Conservation (phyloP, 2,888 invertebrate genomes). For the Scaptomyza reducta region DNA sequence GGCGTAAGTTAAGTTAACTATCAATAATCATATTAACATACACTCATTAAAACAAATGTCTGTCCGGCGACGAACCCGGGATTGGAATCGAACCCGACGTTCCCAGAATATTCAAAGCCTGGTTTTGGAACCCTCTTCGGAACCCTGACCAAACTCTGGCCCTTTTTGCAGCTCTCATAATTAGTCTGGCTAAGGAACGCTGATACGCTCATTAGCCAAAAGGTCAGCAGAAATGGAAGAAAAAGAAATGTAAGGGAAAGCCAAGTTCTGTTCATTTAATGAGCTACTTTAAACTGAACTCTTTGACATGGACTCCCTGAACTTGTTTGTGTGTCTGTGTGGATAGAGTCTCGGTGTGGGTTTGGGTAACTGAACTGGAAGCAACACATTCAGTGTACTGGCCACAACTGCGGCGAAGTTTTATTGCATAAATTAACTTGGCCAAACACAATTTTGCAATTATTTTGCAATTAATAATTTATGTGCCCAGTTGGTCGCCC, state of each 20-base stretch:
- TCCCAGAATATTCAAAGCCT: too few relatives aligned
- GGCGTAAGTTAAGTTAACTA: too few relatives aligned
- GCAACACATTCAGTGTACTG: constrained; percentile 21
- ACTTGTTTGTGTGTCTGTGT: not conserved
- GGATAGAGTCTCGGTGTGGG: not conserved
- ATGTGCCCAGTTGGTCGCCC: constrained; percentile 50
- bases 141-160: too few relatives aligned
- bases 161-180: not conserved
- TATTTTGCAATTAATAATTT: constrained; percentile 80
- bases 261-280: constrained; percentile 31
- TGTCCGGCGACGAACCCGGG: too few relatives aligned
- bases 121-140: too few relatives aligned
- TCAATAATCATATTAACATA: too few relatives aligned
- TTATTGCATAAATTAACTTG: constrained; percentile 78
- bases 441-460: constrained; percentile 79
- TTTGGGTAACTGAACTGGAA: constrained; percentile 16
- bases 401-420: constrained; percentile 56
- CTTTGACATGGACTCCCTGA: constrained; percentile 13
- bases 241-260: not conserved
- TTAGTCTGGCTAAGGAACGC: not conserved
- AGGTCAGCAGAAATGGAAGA: not conserved
- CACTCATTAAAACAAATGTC: too few relatives aligned
- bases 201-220: constrained; percentile 1
- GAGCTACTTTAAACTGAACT: constrained; percentile 45
- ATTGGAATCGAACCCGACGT: too few relatives aligned